A percentile compares a stretch with the other conserved stretches of the same genome.
phyloP scores from a whole-genome alignment of 2,113 vertebrate species.

The Pituophis catenifer region DNA sequence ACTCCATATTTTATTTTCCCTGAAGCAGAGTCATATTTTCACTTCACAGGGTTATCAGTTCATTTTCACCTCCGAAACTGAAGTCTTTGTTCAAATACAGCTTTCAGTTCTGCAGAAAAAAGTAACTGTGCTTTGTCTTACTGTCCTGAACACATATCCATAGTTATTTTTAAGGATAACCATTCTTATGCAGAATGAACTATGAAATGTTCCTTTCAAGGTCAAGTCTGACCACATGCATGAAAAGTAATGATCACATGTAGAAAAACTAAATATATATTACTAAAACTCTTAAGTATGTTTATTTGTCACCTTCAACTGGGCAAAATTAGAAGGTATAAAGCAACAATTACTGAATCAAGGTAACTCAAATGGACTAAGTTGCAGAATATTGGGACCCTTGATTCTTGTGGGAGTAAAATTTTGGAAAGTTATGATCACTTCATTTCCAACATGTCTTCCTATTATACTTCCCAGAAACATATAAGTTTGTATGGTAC shows the following conservation, averaged over 20 bases:
- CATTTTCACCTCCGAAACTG: constrained; percentile 23
- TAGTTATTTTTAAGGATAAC: not conserved
- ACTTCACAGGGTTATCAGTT: constrained; percentile 36
- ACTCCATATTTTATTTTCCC: constrained; percentile 21
- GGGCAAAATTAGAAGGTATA: not conserved
- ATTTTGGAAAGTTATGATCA: not conserved
- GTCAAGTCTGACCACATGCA: not conserved
- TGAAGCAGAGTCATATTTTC: constrained; percentile 22
- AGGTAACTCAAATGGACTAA: not conserved
- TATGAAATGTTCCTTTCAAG: not conserved
- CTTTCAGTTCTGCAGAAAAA: constrained; percentile 12
- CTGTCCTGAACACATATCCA: not conserved
- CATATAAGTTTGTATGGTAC: not conserved
- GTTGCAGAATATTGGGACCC: not conserved
- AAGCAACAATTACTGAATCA: not conserved
- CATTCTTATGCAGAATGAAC: not conserved
- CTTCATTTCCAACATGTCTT: not conserved
- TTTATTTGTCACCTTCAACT: not conserved
- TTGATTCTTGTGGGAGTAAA: not conserved
- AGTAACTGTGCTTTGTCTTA: not conserved
- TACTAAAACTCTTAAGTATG: not conserved
- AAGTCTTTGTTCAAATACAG: constrained; percentile 21
- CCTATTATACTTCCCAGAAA: not conserved
- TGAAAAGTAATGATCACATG: not conserved
- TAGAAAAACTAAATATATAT: not conserved